Base-by-base conservation (phyloP, 1,140 invertebrate genomes). In the Drosophila pseudoobscura region DNA sequence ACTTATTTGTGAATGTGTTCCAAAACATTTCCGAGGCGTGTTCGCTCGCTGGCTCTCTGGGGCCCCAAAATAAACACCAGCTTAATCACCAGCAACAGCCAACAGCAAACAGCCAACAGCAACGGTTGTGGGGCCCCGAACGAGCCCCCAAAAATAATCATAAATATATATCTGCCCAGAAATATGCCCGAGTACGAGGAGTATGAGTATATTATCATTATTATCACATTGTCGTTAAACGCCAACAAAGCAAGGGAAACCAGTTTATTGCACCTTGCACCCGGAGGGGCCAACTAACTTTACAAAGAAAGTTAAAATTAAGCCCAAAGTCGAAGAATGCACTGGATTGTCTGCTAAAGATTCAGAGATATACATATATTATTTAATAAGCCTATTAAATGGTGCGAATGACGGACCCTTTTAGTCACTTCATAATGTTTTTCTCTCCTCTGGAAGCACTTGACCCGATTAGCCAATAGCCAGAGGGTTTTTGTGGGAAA, bases 251-350 rank as follows among this genome's bases (percentile, higher is more conserved):
- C 56, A 44, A 71, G 61, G 47, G 70, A 63, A 84, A 87, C 74
- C 77, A 59, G 82, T 85, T 78, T 78, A 47, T 43, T 26, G 57
- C 47, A 62, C 76, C 46, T 43, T 60, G 22, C 35, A 39, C 11
- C 35, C 11, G 35, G 3, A 13, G 35, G 35, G 35, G 59, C 15
- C 20, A 35, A 59, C 64, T 60, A 71, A 71, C 72, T 70, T 60
- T 74, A 80, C 83, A 87, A 87, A 87, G 82, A 87, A 87, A 87
- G 82, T 88, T 88, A 75, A 87, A 85, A 58, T 87, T 87, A 75
- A 85, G 57, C 29, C 24, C 44, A 51, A 57, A 65, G 51, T 72
- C 71, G 65, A 47, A 44, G 41, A 59, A 56, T 58, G 44, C 54
- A 72, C 52, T 58, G 11, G 8, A 24, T 62, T 62, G 66, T 26